Conservation (phyloP, 1,140 invertebrate genomes). For the Pogonomyrmex barbatus region DNA sequence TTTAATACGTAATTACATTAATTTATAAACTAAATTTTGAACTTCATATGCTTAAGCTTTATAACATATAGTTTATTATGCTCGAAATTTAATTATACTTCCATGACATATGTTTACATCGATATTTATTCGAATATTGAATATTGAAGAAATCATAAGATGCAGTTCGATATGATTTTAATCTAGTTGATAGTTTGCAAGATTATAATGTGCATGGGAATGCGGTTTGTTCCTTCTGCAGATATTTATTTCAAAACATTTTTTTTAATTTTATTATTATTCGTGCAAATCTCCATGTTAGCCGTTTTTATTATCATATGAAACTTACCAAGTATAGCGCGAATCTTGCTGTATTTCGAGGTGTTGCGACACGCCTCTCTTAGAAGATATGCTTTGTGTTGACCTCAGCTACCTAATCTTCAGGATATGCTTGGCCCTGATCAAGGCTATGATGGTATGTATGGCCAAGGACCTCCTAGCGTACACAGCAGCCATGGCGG, state of each 20-base stretch:
- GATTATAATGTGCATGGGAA: conserved; percentile 80
- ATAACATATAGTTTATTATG: conserved; percentile 31
- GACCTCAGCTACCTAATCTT: conserved; percentile 87
- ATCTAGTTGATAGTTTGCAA: conserved; percentile 65
- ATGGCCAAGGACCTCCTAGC: conserved; percentile 93
- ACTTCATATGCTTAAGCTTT: conserved; percentile 48
- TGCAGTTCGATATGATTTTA: conserved; percentile 15
- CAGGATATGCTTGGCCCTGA: conserved; percentile 97
- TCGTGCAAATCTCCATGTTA: conserved; percentile 2
- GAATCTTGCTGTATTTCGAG: conserved; percentile 59
- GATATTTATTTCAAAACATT: conserved; percentile 45
- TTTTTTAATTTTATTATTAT: conserved; percentile 22
- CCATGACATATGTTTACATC: not conserved
- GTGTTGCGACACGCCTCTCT: conserved; percentile 63
- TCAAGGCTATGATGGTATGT: conserved; percentile 96
- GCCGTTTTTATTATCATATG: conserved; percentile 22
- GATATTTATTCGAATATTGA: not conserved
- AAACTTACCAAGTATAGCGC: conserved; percentile 55
- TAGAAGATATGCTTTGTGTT: conserved; percentile 85
- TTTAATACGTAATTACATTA: conserved; percentile 25
- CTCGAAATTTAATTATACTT: conserved; percentile 15
- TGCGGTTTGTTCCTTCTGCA: conserved; percentile 74
- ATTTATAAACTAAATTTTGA: conserved; percentile 31
- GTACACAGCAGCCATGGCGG: conserved; percentile 92
- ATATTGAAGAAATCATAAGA: conserved; percentile 29